These are phyloP conservation scores for Pinctada fucata DNA, from an alignment of 2,888 invertebrate species.

Conservation along the genomic window DNA sequence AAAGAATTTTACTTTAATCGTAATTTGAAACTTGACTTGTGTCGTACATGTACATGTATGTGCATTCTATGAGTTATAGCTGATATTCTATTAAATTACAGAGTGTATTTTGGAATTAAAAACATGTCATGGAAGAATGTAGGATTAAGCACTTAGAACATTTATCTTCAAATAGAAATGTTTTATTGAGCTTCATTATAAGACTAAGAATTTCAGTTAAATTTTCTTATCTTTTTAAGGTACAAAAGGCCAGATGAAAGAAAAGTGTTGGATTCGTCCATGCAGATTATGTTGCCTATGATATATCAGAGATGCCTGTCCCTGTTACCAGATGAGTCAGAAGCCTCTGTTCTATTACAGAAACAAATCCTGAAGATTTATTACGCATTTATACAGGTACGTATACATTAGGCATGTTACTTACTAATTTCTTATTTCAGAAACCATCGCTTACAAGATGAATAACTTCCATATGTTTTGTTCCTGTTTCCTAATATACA, in stretches of 20 bases:
- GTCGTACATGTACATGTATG: too few species aligned
- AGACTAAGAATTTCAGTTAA: not conserved
- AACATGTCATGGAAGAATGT: too few species aligned
- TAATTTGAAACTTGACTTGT: too few species aligned
- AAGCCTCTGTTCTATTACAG: slow-evolving; percentile 92
- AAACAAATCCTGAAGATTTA: slow-evolving; percentile 96
- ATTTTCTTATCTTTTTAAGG: slow-evolving; percentile 80
- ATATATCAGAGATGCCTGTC: slow-evolving; percentile 84
- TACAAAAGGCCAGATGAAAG: slow-evolving; percentile 94
- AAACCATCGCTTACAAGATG: not conserved
- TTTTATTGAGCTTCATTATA: too few species aligned
- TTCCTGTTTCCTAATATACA: not conserved
- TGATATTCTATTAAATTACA: too few species aligned
- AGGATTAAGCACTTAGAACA: too few species aligned
- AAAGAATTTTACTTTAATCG: too few species aligned
- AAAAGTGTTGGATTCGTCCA: slow-evolving; percentile 93
- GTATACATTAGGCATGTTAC: not conserved
- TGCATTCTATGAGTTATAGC: too few species aligned
- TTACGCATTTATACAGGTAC: slow-evolving; percentile 90
- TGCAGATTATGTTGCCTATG: slow-evolving; percentile 94
- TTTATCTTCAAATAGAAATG: too few species aligned
- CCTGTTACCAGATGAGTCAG: slow-evolving; percentile 89
- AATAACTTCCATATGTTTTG: not conserved
- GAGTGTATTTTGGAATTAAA: too few species aligned
- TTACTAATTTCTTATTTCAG: not conserved